phyloP scores from a whole-genome alignment of 2,113 vertebrate genomes.

The Acrocephalus kingi region DNA sequence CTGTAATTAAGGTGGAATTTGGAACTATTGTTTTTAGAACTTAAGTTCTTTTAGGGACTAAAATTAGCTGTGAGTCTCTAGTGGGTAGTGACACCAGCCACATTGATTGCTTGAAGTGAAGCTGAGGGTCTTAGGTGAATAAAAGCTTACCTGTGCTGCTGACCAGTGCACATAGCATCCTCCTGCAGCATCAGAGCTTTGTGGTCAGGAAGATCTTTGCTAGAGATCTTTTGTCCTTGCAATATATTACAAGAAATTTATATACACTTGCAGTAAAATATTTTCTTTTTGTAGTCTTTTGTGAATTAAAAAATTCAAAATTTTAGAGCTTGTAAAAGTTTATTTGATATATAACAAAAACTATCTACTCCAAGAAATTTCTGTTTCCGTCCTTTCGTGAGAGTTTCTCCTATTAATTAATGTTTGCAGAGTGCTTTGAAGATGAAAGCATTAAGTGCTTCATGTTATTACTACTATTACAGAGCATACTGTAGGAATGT shows the following conservation, averaged over 20 bases:
- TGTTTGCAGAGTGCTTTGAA: constrained; percentile 4
- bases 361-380: not conserved
- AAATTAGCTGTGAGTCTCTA: not conserved
- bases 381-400: not conserved
- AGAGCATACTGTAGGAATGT: not conserved
- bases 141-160: not conserved
- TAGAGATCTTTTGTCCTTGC: not conserved
- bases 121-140: not conserved
- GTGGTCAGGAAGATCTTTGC: not conserved
- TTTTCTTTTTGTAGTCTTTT: not conserved
- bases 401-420: not conserved
- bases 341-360: not conserved
- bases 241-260: not conserved
- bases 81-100: not conserved
- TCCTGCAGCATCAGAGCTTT: not conserved
- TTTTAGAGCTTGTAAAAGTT: not conserved
- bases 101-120: not conserved
- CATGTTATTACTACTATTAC: not conserved
- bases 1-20: not conserved
- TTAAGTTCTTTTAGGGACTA: not conserved
- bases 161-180: not conserved
- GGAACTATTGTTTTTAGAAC: not conserved
- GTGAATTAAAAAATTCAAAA: not conserved
- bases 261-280: not conserved
- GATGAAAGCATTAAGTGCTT: not conserved